phyloP scores from a whole-genome alignment of 1,140 invertebrate genomes.

The Drosophila subobscura region DNA sequence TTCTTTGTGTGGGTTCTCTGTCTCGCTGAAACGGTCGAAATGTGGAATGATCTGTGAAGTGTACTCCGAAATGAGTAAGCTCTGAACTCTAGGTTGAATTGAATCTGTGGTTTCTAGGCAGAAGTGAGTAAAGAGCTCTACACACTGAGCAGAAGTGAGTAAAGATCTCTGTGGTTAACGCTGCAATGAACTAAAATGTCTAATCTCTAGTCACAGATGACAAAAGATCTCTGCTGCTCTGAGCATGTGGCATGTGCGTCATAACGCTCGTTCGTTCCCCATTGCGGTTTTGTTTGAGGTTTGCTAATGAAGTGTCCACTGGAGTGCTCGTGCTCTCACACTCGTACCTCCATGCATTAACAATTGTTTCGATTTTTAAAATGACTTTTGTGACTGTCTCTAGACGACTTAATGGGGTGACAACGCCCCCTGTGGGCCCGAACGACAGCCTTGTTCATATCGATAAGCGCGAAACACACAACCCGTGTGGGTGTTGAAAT shows the following conservation, averaged over 20 bases:
- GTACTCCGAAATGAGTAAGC: too few species aligned
- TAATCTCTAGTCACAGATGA: background rate
- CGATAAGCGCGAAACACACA: constrained; percentile 28
- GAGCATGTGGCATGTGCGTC: constrained; percentile 25
- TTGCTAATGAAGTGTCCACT: constrained; percentile 41
- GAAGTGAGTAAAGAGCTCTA: too few species aligned
- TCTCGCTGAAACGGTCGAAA: too few species aligned
- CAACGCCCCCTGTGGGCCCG: constrained; percentile 15
- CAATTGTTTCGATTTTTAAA: constrained; percentile 38
- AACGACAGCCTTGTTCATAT: constrained; percentile 17
- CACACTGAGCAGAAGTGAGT: constrained; percentile 6
- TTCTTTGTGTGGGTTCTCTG: constrained; percentile 6
- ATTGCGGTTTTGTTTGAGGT: constrained; percentile 16
- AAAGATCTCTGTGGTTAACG: background rate
- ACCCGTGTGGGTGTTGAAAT: constrained; percentile 36
- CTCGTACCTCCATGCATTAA: constrained; percentile 13
- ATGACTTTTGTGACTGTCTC: constrained; percentile 19
- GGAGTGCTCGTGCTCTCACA: background rate
- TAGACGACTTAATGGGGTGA: constrained; percentile 52
- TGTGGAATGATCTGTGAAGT: too few species aligned
- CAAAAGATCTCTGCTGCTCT: background rate
- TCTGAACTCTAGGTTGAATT: too few species aligned
- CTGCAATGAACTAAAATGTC: background rate
- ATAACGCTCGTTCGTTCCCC: background rate
- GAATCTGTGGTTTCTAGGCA: too few species aligned